phyloP scores from a whole-genome alignment of 2,797 vertebrate species.

The Toxotes lorentzi region DNA sequence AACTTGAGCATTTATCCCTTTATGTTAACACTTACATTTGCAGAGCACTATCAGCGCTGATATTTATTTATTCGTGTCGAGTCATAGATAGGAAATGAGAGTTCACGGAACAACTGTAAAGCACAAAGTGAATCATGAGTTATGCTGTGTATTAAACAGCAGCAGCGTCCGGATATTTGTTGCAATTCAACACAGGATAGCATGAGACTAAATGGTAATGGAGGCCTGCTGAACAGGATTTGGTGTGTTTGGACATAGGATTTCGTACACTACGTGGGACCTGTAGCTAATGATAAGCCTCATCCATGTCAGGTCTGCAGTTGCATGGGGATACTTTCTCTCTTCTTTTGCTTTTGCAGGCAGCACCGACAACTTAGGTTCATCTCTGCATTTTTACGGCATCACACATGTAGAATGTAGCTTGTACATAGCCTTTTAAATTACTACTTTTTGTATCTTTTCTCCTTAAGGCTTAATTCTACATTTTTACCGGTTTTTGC shows the following conservation, averaged over 20 bases:
- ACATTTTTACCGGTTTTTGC: constrained; percentile 92
- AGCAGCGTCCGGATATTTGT: constrained; percentile 14
- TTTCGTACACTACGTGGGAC: constrained; percentile 52
- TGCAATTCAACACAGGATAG: neutral
- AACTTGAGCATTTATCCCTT: constrained; percentile 39
- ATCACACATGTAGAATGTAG: constrained; percentile 97
- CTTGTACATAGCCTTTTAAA: constrained; percentile 99
- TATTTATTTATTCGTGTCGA: constrained; percentile 81
- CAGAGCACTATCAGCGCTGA: constrained; percentile 80
- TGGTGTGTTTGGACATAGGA: constrained; percentile 26
- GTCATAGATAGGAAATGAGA: constrained; percentile 69
- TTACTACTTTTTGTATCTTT: constrained; percentile 93
- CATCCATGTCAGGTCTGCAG: constrained; percentile 77
- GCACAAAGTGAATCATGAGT: constrained; percentile 77
- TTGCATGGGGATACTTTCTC: constrained; percentile 87
- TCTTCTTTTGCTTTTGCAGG: constrained; percentile 91
- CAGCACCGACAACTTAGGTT: constrained; percentile 85
- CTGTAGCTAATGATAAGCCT: constrained; percentile 81
- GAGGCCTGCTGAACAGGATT: neutral
- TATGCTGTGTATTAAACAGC: constrained; percentile 24
- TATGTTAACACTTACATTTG: constrained; percentile 49
- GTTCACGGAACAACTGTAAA: constrained; percentile 76
- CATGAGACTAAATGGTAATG: neutral
- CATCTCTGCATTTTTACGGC: constrained; percentile 86
- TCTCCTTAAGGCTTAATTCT: constrained; percentile 89